phyloP scores from a whole-genome alignment of 2,797 vertebrate genomes.

The Gephyroberyx darwinii region DNA sequence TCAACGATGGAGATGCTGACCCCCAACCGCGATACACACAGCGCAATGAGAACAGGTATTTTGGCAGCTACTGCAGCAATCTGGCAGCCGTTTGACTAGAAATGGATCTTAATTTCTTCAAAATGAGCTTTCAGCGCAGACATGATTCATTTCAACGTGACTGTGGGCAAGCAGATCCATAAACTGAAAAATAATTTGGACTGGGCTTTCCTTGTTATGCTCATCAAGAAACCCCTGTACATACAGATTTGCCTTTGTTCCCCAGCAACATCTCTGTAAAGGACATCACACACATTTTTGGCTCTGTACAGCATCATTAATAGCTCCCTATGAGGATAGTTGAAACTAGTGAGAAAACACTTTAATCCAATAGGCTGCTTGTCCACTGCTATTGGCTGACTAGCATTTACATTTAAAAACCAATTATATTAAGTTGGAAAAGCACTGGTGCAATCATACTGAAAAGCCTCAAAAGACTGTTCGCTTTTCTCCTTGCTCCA shows the following conservation, averaged over 20 bases:
- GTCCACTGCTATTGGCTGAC: conserved; percentile 21
- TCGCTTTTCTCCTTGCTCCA: conserved; percentile 29
- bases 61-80: conserved; percentile 10
- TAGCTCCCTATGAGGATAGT: conserved; percentile 1
- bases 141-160: neutral
- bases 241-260: neutral
- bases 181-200: conserved; percentile 9
- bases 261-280: neutral
- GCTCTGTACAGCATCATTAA: neutral
- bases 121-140: conserved; percentile 19
- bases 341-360: conserved; percentile 18
- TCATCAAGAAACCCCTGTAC: neutral
- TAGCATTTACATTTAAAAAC: conserved; percentile 45
- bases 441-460: conserved; percentile 41
- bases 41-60: conserved; percentile 96
- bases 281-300: neutral
- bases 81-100: neutral
- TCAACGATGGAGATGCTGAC: conserved; percentile 96
- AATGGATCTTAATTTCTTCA: conserved; percentile 15
- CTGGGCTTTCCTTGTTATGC: neutral
- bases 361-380: neutral
- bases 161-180: neutral
- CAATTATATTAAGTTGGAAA: conserved; percentile 55
- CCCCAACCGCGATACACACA: conserved; percentile 98
- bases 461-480: conserved; percentile 45